Evolutionary conservation across 2,888 invertebrate species (phyloP), one percentile per base, ranked within the genome.

Genomic region (Xanthia togata): DNA sequence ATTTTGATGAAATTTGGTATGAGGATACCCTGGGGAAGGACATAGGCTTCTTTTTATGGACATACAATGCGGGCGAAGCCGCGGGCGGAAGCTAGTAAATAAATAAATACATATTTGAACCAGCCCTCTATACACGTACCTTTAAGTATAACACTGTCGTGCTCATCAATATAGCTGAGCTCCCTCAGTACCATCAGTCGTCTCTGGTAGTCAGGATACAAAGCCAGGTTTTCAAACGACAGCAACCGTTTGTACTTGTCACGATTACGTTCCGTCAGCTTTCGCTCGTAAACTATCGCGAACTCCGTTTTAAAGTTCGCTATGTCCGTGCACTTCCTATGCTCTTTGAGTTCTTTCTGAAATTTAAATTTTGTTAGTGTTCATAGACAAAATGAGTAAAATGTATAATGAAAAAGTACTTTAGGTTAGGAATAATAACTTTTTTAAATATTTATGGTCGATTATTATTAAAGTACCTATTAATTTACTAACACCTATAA

Each of bases 131-230:
- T 9, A 38, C 4, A 63, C 74, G 44, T 86, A 87, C 96, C 96
- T 90, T 96, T 96, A 11, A 96, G 87, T 81, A 96, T 96, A 31
- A 96, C 96, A 41, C 94, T 95, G 80, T 96, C 96, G 38, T 96
- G 94, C 70, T 96, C 96, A 81, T 96, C 96, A 38, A 96, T 96
- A 90, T 98, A 98, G 81, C 98, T 98, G 44, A 99, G 95, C 69
- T 97, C 96, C 86, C 97, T 97, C 14, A 99, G 95, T 1, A 99
- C 98, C 83, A 98, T 94, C 57, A 98, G 97, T 83, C 99, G 97
- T 85, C 98, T 97, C 88, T 98, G 97, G 93, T 99, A 99, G 89
- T 99, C 99, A 0, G 99, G 98, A 93, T 99, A 98, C 0, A 99
- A 96, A 0, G 98, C 97, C 73, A 99, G 97, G 92, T 98, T 98